Base-by-base conservation (phyloP, 2,113 vertebrate genomes). In the Charina bottae region DNA sequence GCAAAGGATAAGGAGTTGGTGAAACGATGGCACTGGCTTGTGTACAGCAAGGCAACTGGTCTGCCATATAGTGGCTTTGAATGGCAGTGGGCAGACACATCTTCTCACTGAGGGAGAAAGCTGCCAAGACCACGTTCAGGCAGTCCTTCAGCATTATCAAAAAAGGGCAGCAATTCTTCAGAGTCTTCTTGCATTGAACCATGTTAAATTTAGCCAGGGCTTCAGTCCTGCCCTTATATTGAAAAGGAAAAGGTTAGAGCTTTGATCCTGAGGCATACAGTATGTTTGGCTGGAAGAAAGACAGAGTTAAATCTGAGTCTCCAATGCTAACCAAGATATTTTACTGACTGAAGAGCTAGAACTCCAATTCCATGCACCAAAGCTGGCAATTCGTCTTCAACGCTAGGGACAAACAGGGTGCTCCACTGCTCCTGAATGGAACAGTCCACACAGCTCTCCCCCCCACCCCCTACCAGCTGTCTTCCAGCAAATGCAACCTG, bases 21-120 rank as follows among this genome's bases (percentile, higher is more conserved):
- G 0, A 93, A 91, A 94, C 58, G 15, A 90, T 68, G 87, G 84
- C 59, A 23, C 42, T 78, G 54, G 94, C 62, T 84, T 23, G n/a
- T 42, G 87, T 37, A 1, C 58, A 24, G 84, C 24, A 78, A n/a
- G 26, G 62, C 24, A 58, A n/a, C 13, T 87, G 68, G 4, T 6
- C 28, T 54, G 28, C 6, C 54, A 7, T 12, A 53, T 21, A 49
- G 28, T 53, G 37, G 28, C 53, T 64, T 53, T 24, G 0, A 54
- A 33, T 24, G n/a, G n/a, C 19, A 78, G 56, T 28, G 56, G 28
- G 83, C 46, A 53, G 12, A n/a, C 28, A 33, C 28, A 28, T 33
- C 46, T 23, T n/a, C 2, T 62, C 13, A 4, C 58, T 26, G 58
- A 84, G 8, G 84, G 37, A 7, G 21, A 90, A 37, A 49, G 24